Evolutionary conservation across 2,113 vertebrate species (phyloP).

Genomic region (Sinosuthora webbiana): DNA sequence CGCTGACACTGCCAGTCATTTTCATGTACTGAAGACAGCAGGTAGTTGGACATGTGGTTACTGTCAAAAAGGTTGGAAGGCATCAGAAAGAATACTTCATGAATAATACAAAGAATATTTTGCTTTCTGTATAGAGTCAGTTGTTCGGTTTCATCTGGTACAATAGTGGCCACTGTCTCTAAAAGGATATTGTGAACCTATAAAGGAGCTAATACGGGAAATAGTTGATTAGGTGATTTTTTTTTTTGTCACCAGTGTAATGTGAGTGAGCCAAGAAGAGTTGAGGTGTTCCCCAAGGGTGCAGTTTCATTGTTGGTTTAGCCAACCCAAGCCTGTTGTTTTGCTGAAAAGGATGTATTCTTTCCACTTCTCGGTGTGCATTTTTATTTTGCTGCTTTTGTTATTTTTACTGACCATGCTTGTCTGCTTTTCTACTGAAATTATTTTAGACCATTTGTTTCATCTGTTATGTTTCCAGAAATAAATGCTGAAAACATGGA

Average conservation of each 20-base stretch:
- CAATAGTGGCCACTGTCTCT: background rate
- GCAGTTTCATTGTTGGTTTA: background rate
- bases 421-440: background rate
- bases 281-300: background rate
- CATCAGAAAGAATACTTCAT: background rate
- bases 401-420: background rate
- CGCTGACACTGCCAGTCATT: background rate
- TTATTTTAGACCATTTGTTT: background rate
- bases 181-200: background rate
- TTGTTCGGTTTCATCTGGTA: background rate
- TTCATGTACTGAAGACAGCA: background rate
- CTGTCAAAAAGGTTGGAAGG: background rate
- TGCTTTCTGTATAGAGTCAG: background rate
- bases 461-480: background rate
- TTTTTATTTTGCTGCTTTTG: background rate
- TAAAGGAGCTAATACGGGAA: background rate
- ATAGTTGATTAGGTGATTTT: background rate
- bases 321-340: background rate
- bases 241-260: background rate
- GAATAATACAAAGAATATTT: background rate
- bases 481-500: background rate
- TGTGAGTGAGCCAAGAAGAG: background rate
- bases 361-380: background rate
- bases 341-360: background rate
- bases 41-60: background rate